Conservation (phyloP, 1,140 invertebrate genomes). For the Triops longicaudatus region DNA sequence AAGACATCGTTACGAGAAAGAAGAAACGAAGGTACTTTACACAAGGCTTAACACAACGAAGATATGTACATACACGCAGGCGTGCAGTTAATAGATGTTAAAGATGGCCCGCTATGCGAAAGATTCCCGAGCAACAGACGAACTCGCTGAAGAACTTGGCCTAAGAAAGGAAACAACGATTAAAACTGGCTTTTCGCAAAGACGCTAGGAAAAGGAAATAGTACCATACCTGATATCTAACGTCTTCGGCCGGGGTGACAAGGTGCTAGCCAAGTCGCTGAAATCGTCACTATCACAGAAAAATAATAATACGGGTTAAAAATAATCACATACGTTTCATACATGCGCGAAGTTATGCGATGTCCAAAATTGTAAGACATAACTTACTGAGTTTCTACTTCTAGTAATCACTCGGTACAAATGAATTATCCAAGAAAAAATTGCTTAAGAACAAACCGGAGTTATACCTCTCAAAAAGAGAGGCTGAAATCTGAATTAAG, state of each 20-base stretch:
- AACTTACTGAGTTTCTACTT: too few relatives aligned
- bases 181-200: too few relatives aligned
- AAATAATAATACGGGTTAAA: neutral
- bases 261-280: neutral
- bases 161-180: neutral
- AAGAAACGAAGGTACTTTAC: conserved; percentile 8
- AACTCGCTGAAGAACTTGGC: neutral
- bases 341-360: too few relatives aligned
- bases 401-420: too few relatives aligned
- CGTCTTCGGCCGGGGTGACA: neutral
- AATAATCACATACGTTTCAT: too few relatives aligned
- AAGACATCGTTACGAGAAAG: neutral
- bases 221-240: neutral
- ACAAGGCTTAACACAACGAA: neutral
- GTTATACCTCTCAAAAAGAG: too few relatives aligned
- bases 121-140: neutral
- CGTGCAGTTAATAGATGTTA: neutral
- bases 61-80: neutral
- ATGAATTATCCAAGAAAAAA: too few relatives aligned
- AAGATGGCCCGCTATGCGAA: neutral
- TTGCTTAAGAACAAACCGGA: too few relatives aligned
- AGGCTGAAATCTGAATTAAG: too few relatives aligned
- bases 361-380: too few relatives aligned
- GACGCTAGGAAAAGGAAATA: too few relatives aligned
- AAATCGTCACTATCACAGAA: neutral